Evolutionary conservation across 2,797 vertebrate genomes (phyloP).

Genomic region (Lacerta agilis): DNA sequence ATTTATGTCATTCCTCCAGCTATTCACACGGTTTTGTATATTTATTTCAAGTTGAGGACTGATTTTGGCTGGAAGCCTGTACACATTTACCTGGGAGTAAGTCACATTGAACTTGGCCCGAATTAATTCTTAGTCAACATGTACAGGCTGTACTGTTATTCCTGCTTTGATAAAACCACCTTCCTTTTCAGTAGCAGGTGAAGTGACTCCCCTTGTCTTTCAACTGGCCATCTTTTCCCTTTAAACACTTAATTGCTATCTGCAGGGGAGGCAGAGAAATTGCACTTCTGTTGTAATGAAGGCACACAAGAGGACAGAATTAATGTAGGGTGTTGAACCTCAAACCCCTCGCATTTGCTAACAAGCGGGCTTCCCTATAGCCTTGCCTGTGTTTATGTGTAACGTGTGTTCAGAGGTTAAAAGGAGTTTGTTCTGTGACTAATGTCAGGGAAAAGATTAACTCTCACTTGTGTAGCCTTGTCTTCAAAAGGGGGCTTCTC

Average conservation of each 20-base stretch:
- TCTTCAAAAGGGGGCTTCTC: not conserved
- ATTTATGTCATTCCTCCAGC: no score
- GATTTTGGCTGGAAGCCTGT: not conserved
- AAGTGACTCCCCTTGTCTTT: not conserved
- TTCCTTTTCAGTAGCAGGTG: constrained; percentile 1
- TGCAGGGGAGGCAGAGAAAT: constrained; percentile 5
- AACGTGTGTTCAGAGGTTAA: not conserved
- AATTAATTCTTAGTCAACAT: not conserved
- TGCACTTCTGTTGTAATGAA: not conserved
- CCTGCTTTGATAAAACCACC: not conserved
- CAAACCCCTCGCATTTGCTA: constrained; percentile 18
- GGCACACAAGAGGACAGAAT: not conserved
- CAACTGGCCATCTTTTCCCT: constrained; percentile 1
- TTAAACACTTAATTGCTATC: constrained; percentile 13
- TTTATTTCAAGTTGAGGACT: no score
- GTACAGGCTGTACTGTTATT: not conserved
- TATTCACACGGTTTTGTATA: no score
- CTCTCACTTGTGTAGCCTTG: no score
- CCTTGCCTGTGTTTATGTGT: not conserved
- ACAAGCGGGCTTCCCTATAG: not conserved
- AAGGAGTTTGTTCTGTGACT: fast-evolving
- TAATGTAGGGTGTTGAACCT: constrained; percentile 23
- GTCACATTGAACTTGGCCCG: not conserved
- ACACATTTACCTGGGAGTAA: not conserved
- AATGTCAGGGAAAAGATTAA: not conserved